Base-by-base conservation (phyloP, 2,797 vertebrate genomes). In the Vultur gryphus region DNA sequence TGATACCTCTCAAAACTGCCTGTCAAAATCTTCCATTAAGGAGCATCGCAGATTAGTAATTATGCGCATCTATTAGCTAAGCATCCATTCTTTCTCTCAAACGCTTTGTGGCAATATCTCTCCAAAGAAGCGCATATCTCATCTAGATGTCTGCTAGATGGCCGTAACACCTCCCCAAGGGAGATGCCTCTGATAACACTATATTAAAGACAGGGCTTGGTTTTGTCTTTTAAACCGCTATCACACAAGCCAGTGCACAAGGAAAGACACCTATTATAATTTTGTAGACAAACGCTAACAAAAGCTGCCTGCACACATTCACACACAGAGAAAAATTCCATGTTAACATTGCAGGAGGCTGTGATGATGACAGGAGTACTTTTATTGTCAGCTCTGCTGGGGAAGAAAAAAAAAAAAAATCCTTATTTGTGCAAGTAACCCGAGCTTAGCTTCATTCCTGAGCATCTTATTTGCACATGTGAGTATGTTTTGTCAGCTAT, bases 11-110 rank as follows among this genome's bases (percentile, higher is more conserved):
- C 93, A 93, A 92, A 95, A 93, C n/a, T 29, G 83, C 65, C 89
- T 92, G 92, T 97, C 97, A 93, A 89, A 95, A 95, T 94, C 70
- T 95, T 62, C 89, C 88, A 94, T 97, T 96, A 96, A 97, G 95
- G 73, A 82, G 43, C 94, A 35, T 41, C 10, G 14, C 62, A 89
- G 93, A 96, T 93, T 75, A 86, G 84, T 95, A 97, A 97, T 97
- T 97, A 96, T 93, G 95, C 65, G 70, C 97, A 94, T 96, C 76
- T 91, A 91, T 97, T 96, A 97, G 80, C 82, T 26, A 51, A 88
- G 94, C 90, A 84, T 73, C 87, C 80, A 39, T 93, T 96, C 94
- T 97, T 94, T 80, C 93, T 94, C 76, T 88, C 89, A 80, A 81
- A 95, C 5, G 16, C 71, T 87, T 92, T 95, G 91, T 92, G 96